Base-by-base conservation (phyloP, 1,140 invertebrate genomes). In the Camponotus floridanus region DNA sequence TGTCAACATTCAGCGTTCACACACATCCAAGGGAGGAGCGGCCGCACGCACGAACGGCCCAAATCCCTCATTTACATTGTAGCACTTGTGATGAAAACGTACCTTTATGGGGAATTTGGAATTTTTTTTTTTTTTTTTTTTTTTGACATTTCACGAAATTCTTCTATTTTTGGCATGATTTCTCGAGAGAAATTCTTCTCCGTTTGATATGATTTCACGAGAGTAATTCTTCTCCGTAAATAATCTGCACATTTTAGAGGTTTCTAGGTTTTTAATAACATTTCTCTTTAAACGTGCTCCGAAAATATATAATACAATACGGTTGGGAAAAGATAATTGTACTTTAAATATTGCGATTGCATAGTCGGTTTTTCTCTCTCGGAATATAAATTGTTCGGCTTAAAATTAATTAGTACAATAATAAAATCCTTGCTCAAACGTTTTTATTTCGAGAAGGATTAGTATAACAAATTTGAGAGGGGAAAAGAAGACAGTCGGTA, bases 1-100 rank as follows among this genome's bases (percentile, higher is more conserved):
- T 96, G 96, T 96, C 96, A 96, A 96, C 95, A 96, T 95, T 94
- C 92, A 88, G 93, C 76, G 85, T 91, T 91, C 86, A 71, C 84
- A 88, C 86, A 92, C 91, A 89, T 31, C 57, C 88, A 92, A 87
- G 86, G 87, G 87, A 48, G 45, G 85, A 90, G 71, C 88, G 74
- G 79, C 70, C 59, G 59, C 78, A 15, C 55, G 6, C 11, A 36
- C 57, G 45, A 61, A 8, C 76, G 59, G 48, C 76, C 76, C 70
- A 74, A 74, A 68, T 85, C 48, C 67, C 4, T 5, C 7, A 39
- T 87, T 84, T 67, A 74, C 79, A 86, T 59, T 31, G 62, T 21
- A 26, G 26, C 15, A n/a, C 15, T n/a, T n/a, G 11, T n/a, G 42
- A 55, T 42, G 33, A 7, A 55, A 85, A 79, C 31, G 68, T 2